Conservation (phyloP, 2,113 vertebrate genomes). For the Ictidomys tridecemlineatus region DNA sequence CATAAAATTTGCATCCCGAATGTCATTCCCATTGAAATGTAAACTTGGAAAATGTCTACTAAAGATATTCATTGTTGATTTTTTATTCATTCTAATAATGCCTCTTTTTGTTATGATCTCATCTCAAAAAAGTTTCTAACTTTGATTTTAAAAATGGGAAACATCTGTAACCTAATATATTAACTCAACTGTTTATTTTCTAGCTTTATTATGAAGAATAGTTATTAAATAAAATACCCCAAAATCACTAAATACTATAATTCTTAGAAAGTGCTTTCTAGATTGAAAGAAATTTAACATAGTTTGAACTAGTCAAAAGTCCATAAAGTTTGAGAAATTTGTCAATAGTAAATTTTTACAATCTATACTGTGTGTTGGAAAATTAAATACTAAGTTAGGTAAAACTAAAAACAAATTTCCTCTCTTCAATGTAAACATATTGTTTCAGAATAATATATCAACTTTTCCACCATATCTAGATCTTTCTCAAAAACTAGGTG, state of each 20-base stretch:
- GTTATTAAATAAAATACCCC: constrained; percentile 1
- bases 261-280: not conserved
- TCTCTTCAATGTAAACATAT: not conserved
- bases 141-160: not conserved
- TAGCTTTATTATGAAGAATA: not conserved
- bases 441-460: not conserved
- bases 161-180: not conserved
- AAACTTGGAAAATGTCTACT: not conserved
- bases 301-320: not conserved
- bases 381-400: not conserved
- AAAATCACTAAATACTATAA: not conserved
- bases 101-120: not conserved
- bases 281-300: not conserved
- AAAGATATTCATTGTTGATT: not conserved
- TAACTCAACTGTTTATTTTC: not conserved
- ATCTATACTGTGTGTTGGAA: not conserved
- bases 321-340: not conserved
- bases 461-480: not conserved
- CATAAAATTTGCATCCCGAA: not conserved
- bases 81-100: not conserved
- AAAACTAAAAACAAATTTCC: not conserved
- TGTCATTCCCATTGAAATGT: not conserved
- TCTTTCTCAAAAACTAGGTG: not conserved
- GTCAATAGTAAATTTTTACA: not conserved
- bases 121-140: not conserved